Base-by-base conservation (phyloP, 1,140 invertebrate species). In the Pseudoatta argentina region DNA sequence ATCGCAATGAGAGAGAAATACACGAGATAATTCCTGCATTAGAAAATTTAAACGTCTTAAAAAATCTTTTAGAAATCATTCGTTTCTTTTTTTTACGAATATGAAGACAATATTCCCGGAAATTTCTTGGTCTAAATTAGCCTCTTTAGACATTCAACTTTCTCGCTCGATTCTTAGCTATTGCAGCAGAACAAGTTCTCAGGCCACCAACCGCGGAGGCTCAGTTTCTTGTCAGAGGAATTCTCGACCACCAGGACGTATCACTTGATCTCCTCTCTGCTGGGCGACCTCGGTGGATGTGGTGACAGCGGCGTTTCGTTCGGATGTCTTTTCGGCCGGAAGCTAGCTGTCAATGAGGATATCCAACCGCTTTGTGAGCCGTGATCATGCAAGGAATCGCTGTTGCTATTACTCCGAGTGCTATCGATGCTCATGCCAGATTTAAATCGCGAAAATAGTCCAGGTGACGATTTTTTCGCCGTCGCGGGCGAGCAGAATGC, bases 341-440 rank as follows among this genome's bases (percentile, higher is more conserved):
- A 95, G 72, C 94, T 95, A 16, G 95, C 93, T 6, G 95, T 94
- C 57, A 95, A 61, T 6, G 94, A 94, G 0, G 94, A 95, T 55
- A 95, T 95, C 95, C 95, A 95, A 4, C 95, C 93, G 55, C 88
- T 93, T 57, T 93, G 91, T 8, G 89, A 85, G 3, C 78, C 86
- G 27, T 93, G 94, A 12, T 95, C 94, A 63, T 95, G 92, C 7
- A 95, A 85, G 0, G 94, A 94, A n/a, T 94, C 92, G 77, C 95
- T 95, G 85, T 93, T 94, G 71, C 94, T 95, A 18, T 91, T 90
- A 57, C 92, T 94, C 27, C 93, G 91, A 2, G 91, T 94, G n/a
- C 94, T 93, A 73, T 95, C 95, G 69, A 95, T 95, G 64, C 93
- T 95, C 93, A 95, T 95, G 0, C 95, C 95, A 0, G 94, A 95